Evolutionary conservation across 2,113 vertebrate genomes (phyloP).

Genomic region (Suricata suricatta): DNA sequence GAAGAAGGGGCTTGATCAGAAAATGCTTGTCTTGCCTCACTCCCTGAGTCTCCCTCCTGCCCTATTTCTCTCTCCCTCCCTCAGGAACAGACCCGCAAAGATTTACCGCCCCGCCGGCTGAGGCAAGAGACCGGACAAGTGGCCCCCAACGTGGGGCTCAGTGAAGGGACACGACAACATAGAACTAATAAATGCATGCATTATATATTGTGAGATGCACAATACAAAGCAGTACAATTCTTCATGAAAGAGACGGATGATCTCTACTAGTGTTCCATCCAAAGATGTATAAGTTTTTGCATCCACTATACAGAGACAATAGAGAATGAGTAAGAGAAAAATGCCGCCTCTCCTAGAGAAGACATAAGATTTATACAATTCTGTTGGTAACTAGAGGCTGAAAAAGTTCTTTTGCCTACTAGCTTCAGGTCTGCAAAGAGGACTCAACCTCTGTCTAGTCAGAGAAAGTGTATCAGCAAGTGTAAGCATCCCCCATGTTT

Average conservation of each 20-base stretch:
- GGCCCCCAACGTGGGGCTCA: too few relatives aligned
- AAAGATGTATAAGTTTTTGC: neutral
- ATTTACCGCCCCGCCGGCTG: too few relatives aligned
- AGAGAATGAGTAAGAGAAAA: neutral
- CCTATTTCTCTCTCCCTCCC: too few relatives aligned
- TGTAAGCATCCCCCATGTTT: neutral
- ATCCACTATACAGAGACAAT: neutral
- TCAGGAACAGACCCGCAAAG: too few relatives aligned
- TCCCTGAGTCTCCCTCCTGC: too few relatives aligned
- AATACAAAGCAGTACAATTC: neutral
- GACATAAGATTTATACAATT: neutral
- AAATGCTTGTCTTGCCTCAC: too few relatives aligned
- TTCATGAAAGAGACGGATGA: neutral
- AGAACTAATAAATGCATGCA: neutral
- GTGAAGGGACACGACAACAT: too few relatives aligned
- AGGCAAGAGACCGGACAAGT: too few relatives aligned
- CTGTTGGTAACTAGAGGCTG: neutral
- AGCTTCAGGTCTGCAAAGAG: neutral
- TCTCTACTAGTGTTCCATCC: neutral
- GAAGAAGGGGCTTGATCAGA: too few relatives aligned
- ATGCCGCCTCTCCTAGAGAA: neutral
- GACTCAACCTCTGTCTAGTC: neutral
- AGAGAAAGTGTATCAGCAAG: neutral
- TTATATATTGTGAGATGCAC: neutral
- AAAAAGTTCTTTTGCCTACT: neutral